Evolutionary conservation across 2,797 vertebrate genomes (phyloP).

Genomic region (Lacerta bilineata): DNA sequence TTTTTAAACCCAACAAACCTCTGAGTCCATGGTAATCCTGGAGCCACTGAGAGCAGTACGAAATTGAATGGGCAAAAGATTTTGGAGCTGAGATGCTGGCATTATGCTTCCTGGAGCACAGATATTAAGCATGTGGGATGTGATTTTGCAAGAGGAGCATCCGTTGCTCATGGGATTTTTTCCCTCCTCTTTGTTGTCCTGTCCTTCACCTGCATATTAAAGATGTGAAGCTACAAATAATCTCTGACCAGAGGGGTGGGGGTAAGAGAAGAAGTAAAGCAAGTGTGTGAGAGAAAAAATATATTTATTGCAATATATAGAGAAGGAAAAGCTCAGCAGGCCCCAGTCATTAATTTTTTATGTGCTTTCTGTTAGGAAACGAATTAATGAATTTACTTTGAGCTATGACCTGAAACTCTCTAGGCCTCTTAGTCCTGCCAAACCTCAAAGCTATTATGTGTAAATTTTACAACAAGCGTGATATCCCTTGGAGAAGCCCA

Average conservation of each 20-base stretch:
- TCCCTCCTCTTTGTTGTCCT: background rate
- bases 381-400: conserved; percentile 73
- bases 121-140: background rate
- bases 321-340: conserved; percentile 37
- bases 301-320: conserved; percentile 51
- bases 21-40: background rate
- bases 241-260: conserved; percentile 13
- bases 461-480: conserved; percentile 57
- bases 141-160: background rate
- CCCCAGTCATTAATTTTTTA: conserved; percentile 64
- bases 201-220: conserved; percentile 56
- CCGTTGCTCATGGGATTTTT: background rate
- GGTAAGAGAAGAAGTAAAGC: too few species aligned
- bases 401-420: conserved; percentile 64
- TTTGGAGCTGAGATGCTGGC: background rate
- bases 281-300: too few species aligned
- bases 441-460: conserved; percentile 56
- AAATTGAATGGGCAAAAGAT: background rate
- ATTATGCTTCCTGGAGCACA: conserved; percentile 13
- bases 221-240: conserved; percentile 47
- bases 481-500: conserved; percentile 36
- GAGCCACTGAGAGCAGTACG: background rate
- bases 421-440: conserved; percentile 54
- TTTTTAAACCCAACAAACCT: background rate
- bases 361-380: conserved; percentile 56